Conservation (phyloP, 2,888 invertebrate genomes). For the Drosophila percnosoma region DNA sequence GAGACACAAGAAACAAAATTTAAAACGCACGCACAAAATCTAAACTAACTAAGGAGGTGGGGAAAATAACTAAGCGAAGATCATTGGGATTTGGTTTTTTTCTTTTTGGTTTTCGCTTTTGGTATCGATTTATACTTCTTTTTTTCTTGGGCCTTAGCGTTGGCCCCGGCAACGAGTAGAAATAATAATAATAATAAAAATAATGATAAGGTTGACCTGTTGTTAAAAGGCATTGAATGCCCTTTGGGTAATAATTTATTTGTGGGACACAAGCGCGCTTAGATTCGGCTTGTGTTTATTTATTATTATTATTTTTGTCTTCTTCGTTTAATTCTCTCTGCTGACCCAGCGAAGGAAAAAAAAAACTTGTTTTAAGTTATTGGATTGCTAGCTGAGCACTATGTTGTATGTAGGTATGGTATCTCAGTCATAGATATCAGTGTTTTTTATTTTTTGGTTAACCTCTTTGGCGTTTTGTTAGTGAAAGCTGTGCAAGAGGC, state of each 20-base stretch:
- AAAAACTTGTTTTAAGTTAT: conserved; percentile 71
- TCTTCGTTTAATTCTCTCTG: conserved; percentile 30
- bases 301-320: conserved; percentile 58
- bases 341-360: conserved; percentile 9
- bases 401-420: conserved; percentile 42
- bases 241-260: conserved; percentile 82
- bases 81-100: conserved; percentile 64
- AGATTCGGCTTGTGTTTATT: conserved; percentile 62
- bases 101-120: conserved; percentile 55
- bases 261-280: conserved; percentile 75
- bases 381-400: conserved; percentile 55
- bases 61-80: conserved; percentile 64
- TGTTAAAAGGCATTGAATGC: conserved; percentile 83
- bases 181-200: conserved; percentile 81
- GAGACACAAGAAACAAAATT: conserved; percentile 59
- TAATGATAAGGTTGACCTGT: conserved; percentile 83
- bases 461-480: conserved; percentile 56
- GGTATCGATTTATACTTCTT: conserved; percentile 58
- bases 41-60: conserved; percentile 50
- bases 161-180: conserved; percentile 54
- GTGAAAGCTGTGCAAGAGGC: conserved; percentile 76
- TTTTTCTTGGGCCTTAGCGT: conserved; percentile 47
- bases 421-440: conserved; percentile 61
- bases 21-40: conserved; percentile 76
- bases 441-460: conserved; percentile 38